Conservation (phyloP, 1,140 invertebrate genomes). For the Heterodera schachtii region DNA sequence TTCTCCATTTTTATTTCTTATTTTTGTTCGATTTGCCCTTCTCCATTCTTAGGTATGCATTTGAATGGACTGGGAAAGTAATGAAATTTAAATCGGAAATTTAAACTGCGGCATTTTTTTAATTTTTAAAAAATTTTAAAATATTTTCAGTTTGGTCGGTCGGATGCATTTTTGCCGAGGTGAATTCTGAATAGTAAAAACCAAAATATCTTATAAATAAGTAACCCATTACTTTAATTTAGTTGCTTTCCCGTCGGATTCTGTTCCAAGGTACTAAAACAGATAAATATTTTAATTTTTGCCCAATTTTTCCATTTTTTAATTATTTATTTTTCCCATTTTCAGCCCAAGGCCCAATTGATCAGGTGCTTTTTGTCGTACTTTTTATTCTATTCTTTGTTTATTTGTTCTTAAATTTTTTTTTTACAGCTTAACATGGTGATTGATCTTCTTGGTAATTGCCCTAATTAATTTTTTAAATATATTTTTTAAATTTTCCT, state of each 20-base stretch:
- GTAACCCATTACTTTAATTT: not conserved
- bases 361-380: constrained; percentile 71
- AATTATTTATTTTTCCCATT: not conserved
- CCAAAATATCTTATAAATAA: not conserved
- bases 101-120: no score
- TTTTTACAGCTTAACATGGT: constrained; percentile 79
- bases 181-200: not conserved
- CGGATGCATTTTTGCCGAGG: constrained; percentile 95
- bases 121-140: no score
- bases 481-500: constrained; percentile 1
- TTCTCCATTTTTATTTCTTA: no score
- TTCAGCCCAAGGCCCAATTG: constrained; percentile 82
- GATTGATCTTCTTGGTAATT: constrained; percentile 83
- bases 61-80: no score
- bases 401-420: not conserved
- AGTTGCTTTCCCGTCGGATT: constrained; percentile 85
- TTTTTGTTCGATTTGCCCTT: no score
- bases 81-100: no score
- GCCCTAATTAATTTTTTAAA: not conserved
- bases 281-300: not conserved
- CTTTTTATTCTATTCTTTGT: not conserved
- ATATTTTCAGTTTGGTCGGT: constrained; percentile 83
- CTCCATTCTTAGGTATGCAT: no score
- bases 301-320: not conserved
- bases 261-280: constrained; percentile 77